Evolutionary conservation across 2,113 vertebrate species (phyloP).

Genomic region (Podiceps cristatus): DNA sequence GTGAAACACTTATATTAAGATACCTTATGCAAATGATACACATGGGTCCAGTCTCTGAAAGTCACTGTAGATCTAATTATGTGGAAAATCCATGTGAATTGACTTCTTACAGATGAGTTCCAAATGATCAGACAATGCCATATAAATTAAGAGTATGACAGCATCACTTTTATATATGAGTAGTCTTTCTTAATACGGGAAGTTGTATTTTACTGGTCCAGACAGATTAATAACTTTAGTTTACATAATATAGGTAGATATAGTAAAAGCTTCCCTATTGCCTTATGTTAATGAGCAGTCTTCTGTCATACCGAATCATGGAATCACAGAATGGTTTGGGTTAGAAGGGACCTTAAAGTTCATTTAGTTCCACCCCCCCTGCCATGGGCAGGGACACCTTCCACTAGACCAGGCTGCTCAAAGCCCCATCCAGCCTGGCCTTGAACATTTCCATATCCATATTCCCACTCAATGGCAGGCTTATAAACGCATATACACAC

Average conservation of each 20-base stretch:
- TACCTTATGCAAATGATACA: neutral
- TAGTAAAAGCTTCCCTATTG: neutral
- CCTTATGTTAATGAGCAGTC: neutral
- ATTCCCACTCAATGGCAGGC: neutral
- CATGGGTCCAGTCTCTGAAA: neutral
- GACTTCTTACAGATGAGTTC: neutral
- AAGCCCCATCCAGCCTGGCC: no score
- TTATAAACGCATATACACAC: neutral
- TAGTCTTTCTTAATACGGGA: neutral
- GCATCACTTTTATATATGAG: neutral
- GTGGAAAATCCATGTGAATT: neutral
- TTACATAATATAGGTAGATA: neutral
- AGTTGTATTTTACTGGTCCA: neutral
- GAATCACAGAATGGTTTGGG: no score
- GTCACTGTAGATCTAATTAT: neutral
- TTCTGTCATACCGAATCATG: neutral
- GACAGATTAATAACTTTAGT: neutral
- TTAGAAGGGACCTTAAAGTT: no score
- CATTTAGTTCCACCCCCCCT: no score
- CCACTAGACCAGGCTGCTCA: no score
- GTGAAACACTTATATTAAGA: slow-evolving; percentile 28
- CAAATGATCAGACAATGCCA: neutral
- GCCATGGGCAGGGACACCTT: no score
- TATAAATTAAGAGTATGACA: neutral
- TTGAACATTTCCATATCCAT: neutral